Evolutionary conservation across 2,888 invertebrate species (phyloP).

Genomic region (Anticlea derivata): DNA sequence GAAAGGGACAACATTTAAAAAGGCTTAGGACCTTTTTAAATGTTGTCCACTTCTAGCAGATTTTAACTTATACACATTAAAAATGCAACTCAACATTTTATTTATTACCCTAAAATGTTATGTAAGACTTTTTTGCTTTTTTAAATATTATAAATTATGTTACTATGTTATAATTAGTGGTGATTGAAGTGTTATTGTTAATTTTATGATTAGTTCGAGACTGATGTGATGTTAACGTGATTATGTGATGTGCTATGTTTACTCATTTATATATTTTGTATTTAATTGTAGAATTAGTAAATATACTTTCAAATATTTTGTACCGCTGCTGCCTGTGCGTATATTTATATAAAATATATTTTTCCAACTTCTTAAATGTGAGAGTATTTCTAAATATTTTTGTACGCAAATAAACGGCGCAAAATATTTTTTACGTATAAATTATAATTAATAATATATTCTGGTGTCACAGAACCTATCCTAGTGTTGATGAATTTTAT

Average conservation of each 20-base stretch:
- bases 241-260: constrained; percentile 63
- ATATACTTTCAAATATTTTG: constrained; percentile 32
- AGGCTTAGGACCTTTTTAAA: too few relatives aligned
- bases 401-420: constrained; percentile 18
- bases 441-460: constrained; percentile 45
- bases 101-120: constrained; percentile 1
- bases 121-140: constrained; percentile 7
- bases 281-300: constrained; percentile 42
- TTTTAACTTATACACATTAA: too few relatives aligned
- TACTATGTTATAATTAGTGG: not conserved
- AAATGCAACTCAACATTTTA: too few relatives aligned
- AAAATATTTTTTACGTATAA: constrained; percentile 23
- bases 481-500: constrained; percentile 27
- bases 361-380: constrained; percentile 10
- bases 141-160: constrained; percentile 2
- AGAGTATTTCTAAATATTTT: constrained; percentile 19
- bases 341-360: constrained; percentile 21
- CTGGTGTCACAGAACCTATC: constrained; percentile 45
- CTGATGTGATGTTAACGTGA: constrained; percentile 64
- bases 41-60: too few relatives aligned
- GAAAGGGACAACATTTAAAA: too few relatives aligned
- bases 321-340: constrained; percentile 27
- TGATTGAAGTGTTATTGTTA: constrained; percentile 13
- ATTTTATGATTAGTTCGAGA: constrained; percentile 54
- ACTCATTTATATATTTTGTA: constrained; percentile 62